These are phyloP conservation scores for Pituophis catenifer DNA, from an alignment of 2,113 vertebrate genomes.

Conservation along the genomic window DNA sequence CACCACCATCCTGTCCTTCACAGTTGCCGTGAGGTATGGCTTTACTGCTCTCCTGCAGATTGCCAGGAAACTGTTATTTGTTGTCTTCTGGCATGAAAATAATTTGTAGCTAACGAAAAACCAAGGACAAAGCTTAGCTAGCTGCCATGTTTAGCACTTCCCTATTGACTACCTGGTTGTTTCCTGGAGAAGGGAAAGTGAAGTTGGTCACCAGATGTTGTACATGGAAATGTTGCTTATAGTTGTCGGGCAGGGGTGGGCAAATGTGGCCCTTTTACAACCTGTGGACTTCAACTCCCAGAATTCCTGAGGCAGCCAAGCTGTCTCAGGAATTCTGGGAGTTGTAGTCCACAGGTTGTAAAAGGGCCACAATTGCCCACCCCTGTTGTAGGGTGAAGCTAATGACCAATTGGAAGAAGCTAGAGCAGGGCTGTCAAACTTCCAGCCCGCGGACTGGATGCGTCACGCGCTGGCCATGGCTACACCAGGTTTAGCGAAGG, in stretches of 20 bases:
- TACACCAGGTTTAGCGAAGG: too few relatives aligned
- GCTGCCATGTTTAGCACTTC: neutral
- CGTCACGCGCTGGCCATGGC: accelerated
- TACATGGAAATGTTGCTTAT: neutral
- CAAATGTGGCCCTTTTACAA: too few relatives aligned
- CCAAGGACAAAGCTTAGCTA: neutral
- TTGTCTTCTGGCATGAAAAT: neutral
- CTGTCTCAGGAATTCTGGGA: too few relatives aligned
- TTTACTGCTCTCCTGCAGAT: neutral
- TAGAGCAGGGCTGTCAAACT: neutral
- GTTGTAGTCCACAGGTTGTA: too few relatives aligned
- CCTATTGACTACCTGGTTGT: neutral
- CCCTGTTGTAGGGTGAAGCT: neutral
- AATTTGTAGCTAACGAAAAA: neutral
- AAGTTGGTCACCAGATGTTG: neutral
- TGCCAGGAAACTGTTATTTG: neutral
- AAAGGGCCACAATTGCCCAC: too few relatives aligned
- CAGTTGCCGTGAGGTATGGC: neutral
- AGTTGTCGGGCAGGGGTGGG: neutral
- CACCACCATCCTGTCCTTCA: neutral
- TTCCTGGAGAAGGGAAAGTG: neutral
- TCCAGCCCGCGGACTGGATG: too few relatives aligned
- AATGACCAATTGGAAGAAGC: neutral
- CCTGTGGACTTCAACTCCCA: too few relatives aligned
- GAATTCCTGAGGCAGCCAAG: too few relatives aligned